phyloP scores from a whole-genome alignment of 1,140 invertebrate genomes.

The Prorops nasuta region DNA sequence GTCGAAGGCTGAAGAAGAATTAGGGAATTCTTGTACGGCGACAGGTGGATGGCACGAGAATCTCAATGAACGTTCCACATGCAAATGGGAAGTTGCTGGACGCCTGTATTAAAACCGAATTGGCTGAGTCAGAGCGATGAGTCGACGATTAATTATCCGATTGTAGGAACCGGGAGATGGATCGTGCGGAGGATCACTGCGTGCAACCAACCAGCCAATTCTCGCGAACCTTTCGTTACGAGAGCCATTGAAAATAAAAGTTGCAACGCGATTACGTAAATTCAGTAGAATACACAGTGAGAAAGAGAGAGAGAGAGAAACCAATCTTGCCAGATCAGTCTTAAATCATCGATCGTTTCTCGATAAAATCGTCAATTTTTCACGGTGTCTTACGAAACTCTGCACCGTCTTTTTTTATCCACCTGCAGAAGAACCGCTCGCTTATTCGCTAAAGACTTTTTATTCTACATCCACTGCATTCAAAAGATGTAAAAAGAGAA shows the following conservation, averaged over 20 bases:
- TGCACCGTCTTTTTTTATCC: no score
- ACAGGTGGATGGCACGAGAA: no score
- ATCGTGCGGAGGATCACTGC: not conserved
- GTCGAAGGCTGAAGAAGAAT: no score
- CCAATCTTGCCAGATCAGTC: conserved; percentile 11
- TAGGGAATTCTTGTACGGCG: no score
- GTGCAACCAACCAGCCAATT: no score
- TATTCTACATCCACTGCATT: no score
- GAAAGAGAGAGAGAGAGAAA: not conserved
- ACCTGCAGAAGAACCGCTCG: no score
- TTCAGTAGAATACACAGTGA: conserved; percentile 12
- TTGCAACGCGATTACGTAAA: no score
- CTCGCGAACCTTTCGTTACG: not conserved
- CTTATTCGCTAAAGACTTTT: no score
- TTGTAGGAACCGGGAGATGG: not conserved
- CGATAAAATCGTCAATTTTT: conserved; percentile 21
- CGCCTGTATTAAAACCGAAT: conserved; percentile 5
- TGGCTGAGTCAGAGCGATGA: conserved; percentile 21
- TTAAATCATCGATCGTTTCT: conserved; percentile 23
- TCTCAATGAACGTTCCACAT: conserved; percentile 14
- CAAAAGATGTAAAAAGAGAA: no score
- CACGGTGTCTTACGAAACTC: no score
- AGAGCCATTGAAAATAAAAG: not conserved
- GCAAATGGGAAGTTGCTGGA: conserved; percentile 15
- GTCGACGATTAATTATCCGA: conserved; percentile 20